Evolutionary conservation across 2,797 vertebrate genomes (phyloP), one percentile per base, ranked within the genome.

Genomic region (Nannoperca obscura): DNA sequence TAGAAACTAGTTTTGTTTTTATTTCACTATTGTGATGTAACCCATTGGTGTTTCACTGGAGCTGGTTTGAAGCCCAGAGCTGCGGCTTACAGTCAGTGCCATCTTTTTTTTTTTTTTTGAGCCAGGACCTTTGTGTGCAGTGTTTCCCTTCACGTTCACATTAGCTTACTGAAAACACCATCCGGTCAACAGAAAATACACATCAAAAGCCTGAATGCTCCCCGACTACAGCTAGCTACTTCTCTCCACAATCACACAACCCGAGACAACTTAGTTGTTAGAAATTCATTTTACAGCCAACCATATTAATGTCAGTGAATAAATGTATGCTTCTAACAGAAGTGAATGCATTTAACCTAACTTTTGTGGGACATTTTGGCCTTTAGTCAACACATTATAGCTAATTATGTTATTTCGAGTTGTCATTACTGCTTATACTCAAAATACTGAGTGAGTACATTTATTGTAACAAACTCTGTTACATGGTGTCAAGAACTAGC

Each of bases 1-100:
- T 55, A 54, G 4, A 50, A 74, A 61, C 20, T 19, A 0, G 44
- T 7, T 67, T 50, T 69, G 66, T 13, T 40, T 67, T 59, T 27
- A 27, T 27, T 27, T 27, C 24, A 27, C 24, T 27, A 27, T 27
- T 27, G 24, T 27, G 24, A 27, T 27, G 20, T 62, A 47, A 66
- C 7, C 19, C 7, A 49, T 30, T 40, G n/a, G 44, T 62, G 24
- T 71, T 74, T 7, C 40, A 17, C 30, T 58, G 22, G 15, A 66
- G 24, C 46, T 24, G 20, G 11, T 38, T 24, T 54, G 20, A 34
- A 73, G 15, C 9, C 5, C 11, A 36, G 24, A 55, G 34, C 36
- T 65, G 24, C 0, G 42, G 24, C 12, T 64, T 60, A 36, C 7
- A 5, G 42, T 62, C 30, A 32, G 55, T 24, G 1, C 19, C n/a